Evolutionary conservation across 2,797 vertebrate species (phyloP).

Genomic region (Coranthus polyacanthus): DNA sequence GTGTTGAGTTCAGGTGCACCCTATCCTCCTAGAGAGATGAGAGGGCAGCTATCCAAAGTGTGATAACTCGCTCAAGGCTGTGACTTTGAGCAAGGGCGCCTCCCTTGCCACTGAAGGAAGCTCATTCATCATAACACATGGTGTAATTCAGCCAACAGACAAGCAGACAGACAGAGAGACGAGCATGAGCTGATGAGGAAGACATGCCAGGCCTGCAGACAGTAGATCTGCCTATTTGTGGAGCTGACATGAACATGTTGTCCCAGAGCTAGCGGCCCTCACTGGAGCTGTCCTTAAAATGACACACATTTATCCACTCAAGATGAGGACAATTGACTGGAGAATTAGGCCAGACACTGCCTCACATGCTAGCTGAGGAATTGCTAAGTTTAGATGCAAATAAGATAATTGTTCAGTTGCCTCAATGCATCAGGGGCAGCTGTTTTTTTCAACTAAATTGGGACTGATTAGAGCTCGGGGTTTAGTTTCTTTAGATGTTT

Average conservation of each 20-base stretch:
- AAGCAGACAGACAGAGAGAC: conserved; percentile 13
- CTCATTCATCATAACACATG: conserved; percentile 53
- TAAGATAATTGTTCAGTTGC: conserved; percentile 32
- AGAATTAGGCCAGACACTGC: conserved; percentile 61
- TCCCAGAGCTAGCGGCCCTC: conserved; percentile 60
- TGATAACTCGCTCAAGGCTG: conserved; percentile 56
- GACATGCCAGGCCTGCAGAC: conserved; percentile 46
- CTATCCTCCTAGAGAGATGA: conserved; percentile 38
- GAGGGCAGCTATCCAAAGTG: conserved; percentile 50
- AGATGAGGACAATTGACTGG: conserved; percentile 76
- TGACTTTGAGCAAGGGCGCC: conserved; percentile 64
- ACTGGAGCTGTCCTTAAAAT: conserved; percentile 62
- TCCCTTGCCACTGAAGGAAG: conserved; percentile 35
- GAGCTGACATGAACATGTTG: conserved; percentile 73
- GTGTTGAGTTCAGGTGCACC: conserved; percentile 29
- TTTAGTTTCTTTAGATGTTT: conserved; percentile 23
- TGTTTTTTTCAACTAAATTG: conserved; percentile 10
- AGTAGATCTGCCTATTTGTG: conserved; percentile 61
- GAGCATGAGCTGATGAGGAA: conserved; percentile 16
- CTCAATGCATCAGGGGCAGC: conserved; percentile 3
- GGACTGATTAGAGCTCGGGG: conserved; percentile 19
- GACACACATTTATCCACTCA: conserved; percentile 79
- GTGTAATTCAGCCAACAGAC: conserved; percentile 11
- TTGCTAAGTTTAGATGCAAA: conserved; percentile 31
- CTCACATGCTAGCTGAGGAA: conserved; percentile 22